Percentiles rank a stretch among this genome's conserved stretches.
Conservation (phyloP, 2,113 vertebrate species). For the Nyctibius bracteatus region DNA sequence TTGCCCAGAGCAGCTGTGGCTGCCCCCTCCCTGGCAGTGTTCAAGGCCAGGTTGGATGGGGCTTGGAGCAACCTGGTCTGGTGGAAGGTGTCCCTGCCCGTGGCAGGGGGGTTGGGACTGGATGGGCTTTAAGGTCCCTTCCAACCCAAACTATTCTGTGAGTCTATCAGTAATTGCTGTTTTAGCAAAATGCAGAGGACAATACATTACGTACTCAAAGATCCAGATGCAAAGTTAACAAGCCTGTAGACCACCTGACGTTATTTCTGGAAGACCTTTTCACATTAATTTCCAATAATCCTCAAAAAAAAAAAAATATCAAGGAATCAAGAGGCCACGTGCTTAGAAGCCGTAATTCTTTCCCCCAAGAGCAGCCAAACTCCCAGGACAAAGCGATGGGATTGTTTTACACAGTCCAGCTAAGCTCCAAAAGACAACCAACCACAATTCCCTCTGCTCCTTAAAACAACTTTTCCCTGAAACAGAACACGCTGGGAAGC, state of each 20-base stretch:
- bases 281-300: neutral
- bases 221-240: neutral
- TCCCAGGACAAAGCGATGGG: neutral
- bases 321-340: neutral
- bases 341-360: neutral
- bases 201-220: neutral
- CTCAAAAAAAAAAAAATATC: neutral
- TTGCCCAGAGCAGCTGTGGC: no score
- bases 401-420: conserved; percentile 66
- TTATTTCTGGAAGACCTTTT: neutral
- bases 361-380: neutral
- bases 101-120: no score
- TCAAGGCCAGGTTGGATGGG: no score
- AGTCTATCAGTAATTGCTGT: neutral
- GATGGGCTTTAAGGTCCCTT: no score
- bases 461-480: neutral
- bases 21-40: no score
- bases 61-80: no score
- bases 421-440: conserved; percentile 64
- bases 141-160: no score
- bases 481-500: neutral
- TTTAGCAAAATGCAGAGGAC: neutral
- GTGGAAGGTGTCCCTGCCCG: no score
- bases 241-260: neutral
- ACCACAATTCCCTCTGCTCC: neutral